Evolutionary conservation across 2,888 invertebrate species (phyloP).

Genomic region (Caenorhabditis sp.): DNA sequence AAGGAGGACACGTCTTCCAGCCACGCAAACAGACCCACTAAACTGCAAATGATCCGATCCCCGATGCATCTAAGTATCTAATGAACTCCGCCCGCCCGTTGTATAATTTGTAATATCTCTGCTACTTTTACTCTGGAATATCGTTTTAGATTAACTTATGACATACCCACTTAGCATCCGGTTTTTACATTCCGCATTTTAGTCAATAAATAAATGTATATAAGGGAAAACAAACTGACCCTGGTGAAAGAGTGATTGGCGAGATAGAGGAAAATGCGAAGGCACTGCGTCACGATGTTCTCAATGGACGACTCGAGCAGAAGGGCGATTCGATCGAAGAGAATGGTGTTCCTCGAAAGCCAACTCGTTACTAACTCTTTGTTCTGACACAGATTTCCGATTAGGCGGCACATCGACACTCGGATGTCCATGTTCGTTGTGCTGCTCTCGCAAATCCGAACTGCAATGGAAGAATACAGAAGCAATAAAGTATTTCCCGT

Average conservation of each 20-base stretch:
- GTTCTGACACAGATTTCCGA: slow-evolving; percentile 69
- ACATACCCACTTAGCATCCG: too few relatives aligned
- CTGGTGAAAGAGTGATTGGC: slow-evolving; percentile 51
- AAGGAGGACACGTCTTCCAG: slow-evolving; percentile 55
- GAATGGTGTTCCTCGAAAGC: slow-evolving; percentile 55
- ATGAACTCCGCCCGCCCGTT: neutral
- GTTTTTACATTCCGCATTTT: neutral
- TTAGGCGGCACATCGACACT: slow-evolving; percentile 64
- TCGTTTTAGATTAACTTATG: too few relatives aligned
- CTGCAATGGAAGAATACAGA: too few relatives aligned
- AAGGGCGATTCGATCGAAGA: slow-evolving; percentile 63
- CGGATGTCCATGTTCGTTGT: slow-evolving; percentile 48
- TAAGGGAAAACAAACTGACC: slow-evolving; percentile 52
- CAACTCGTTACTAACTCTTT: slow-evolving; percentile 66
- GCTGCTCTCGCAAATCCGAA: slow-evolving; percentile 64
- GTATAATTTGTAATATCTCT: slow-evolving; percentile 2
- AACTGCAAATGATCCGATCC: slow-evolving; percentile 5
- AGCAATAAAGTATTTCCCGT: too few relatives aligned
- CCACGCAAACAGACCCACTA: slow-evolving; percentile 63
- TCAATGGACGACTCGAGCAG: slow-evolving; percentile 54
- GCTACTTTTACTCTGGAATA: neutral
- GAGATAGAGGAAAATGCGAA: slow-evolving; percentile 56
- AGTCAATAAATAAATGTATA: slow-evolving; percentile 23
- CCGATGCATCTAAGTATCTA: neutral
- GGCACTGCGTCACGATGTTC: slow-evolving; percentile 51